Conservation (phyloP, 2,113 vertebrate species). For the Cyprinodon tularosa region DNA sequence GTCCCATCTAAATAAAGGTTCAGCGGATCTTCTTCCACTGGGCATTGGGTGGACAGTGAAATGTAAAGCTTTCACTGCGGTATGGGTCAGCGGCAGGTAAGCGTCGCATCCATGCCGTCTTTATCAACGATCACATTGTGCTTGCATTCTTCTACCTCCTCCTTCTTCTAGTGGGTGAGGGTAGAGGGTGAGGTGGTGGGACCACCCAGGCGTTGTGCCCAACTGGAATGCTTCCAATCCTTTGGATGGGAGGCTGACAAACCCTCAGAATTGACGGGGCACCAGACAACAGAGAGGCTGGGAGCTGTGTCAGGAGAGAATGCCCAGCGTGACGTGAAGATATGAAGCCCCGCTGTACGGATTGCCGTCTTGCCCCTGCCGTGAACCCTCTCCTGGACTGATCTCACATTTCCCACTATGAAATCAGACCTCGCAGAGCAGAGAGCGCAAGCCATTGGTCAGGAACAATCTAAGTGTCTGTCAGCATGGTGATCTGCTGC, state of each 20-base stretch:
- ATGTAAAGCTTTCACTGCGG: conserved; percentile 62
- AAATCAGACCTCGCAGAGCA: conserved; percentile 79
- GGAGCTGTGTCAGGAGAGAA: conserved; percentile 76
- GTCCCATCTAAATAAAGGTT: conserved; percentile 63
- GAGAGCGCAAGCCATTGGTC: conserved; percentile 77
- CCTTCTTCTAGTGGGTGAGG: conserved; percentile 44
- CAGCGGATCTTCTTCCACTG: conserved; percentile 57
- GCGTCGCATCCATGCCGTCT: conserved; percentile 65
- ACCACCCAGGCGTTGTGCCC: conserved; percentile 77
- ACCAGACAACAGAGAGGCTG: conserved; percentile 61
- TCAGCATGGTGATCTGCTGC: conserved; percentile 67
- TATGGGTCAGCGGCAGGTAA: conserved; percentile 71
- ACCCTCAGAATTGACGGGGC: conserved; percentile 29
- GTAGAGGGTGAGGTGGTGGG: conserved; percentile 34
- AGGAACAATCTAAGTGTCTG: conserved; percentile 83
- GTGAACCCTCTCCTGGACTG: conserved; percentile 74
- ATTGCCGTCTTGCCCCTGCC: conserved; percentile 73
- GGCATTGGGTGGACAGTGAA: conserved; percentile 53
- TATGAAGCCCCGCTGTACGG: conserved; percentile 73
- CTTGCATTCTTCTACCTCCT: conserved; percentile 73
- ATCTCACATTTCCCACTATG: conserved; percentile 79
- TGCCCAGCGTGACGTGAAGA: conserved; percentile 73
- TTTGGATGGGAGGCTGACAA: conserved; percentile 46
- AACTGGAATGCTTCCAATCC: conserved; percentile 74
- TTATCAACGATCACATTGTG: conserved; percentile 77